Base-by-base conservation (phyloP, 2,797 vertebrate species). In the Neolamprologus multifasciatus region DNA sequence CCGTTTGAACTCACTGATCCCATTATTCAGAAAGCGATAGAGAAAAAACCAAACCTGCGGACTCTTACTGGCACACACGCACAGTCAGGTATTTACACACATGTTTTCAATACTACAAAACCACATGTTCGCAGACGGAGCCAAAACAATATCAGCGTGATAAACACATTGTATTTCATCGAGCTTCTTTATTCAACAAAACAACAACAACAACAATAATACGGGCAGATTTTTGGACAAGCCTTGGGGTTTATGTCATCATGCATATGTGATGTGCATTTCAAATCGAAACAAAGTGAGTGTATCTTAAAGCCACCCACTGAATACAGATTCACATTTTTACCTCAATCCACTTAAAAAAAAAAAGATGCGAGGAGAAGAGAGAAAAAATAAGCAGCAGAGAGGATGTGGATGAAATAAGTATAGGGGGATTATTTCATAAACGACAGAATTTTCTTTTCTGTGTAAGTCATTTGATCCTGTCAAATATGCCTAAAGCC, bases 361-460 rank as follows among this genome's bases (percentile, higher is more conserved):
- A 11, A 38, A 69, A 69, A 43, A 84, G 81, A 86, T 86, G 89
- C 91, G 89, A 79, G 81, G 89, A 87, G 79, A 83, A 38, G 79
- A 64, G 59, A 64, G 59, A 64, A 83, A 77, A 86, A 90, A 90
- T 57, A 62, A 89, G 91, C 85, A 84, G 78, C 88, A 79, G 80
- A 84, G 80, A 89, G 90, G 90, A 91, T 93, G 91, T 87, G 94
- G 92, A 93, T 94, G 92, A 96, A 96, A 96, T 96, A 93, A 94
- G 92, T 94, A 95, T 91, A 51, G 87, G 79, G 89, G 96, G 95
- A 96, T 96, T 96, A 96, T 96, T 96, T 96, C 94, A 94, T 96
- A 96, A 96, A 96, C 88, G 92, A 94, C 94, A 93, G 93, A 94
- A 94, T 95, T 95, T 94, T 94, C 93, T 93, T 95, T 91, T 93